phyloP scores from a whole-genome alignment of 2,888 invertebrate genomes.

The Brenthis hecate region DNA sequence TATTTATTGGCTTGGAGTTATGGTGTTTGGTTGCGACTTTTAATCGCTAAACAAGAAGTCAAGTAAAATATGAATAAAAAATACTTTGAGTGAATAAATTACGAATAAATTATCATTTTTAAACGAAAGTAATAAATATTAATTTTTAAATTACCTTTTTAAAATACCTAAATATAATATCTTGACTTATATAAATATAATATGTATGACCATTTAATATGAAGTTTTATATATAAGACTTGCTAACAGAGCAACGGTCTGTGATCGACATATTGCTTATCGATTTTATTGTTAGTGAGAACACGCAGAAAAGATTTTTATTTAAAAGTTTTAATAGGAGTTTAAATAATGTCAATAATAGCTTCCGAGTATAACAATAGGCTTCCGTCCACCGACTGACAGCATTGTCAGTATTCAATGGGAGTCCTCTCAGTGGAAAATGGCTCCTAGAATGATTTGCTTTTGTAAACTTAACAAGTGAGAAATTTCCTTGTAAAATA shows the following conservation, averaged over 20 bases:
- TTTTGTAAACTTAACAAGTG: constrained; percentile 65
- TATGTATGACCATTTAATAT: no score
- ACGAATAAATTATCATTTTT: no score
- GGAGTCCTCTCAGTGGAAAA: constrained; percentile 69
- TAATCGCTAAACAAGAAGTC: no score
- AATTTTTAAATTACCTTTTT: no score
- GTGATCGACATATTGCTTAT: constrained; percentile 31
- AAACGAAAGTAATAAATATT: no score
- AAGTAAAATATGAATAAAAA: no score
- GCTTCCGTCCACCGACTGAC: constrained; percentile 69
- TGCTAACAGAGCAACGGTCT: constrained; percentile 4
- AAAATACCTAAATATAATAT: no score
- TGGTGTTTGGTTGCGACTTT: no score
- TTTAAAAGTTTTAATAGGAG: constrained; percentile 63
- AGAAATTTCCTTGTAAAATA: constrained; percentile 59
- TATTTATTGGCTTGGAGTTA: no score
- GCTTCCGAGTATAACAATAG: constrained; percentile 76
- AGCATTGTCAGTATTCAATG: constrained; percentile 72
- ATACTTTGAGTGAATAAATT: no score
- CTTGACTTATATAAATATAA: no score
- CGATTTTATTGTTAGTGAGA: constrained; percentile 32
- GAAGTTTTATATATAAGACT: neutral
- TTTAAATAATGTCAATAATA: constrained; percentile 78
- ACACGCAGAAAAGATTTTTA: constrained; percentile 35
- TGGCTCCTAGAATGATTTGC: constrained; percentile 68